These are phyloP conservation scores for Drosophila meridiana DNA, from an alignment of 2,888 invertebrate genomes.

Conservation along the genomic window DNA sequence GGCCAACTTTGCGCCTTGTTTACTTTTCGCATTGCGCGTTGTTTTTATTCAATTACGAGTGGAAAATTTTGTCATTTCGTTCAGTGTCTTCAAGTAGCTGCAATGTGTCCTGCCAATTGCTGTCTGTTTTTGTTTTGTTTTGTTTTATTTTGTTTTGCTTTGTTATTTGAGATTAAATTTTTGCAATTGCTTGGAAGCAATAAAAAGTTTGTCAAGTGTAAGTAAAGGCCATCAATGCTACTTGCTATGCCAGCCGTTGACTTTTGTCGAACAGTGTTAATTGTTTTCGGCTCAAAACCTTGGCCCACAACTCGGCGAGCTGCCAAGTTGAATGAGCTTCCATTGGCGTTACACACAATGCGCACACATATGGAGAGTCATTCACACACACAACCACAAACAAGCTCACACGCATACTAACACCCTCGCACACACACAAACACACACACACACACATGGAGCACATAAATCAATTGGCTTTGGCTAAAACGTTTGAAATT, in stretches of 20 bases:
- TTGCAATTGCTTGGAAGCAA: slow-evolving; percentile 78
- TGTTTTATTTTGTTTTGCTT: slow-evolving; percentile 5
- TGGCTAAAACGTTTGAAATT: slow-evolving; percentile 77
- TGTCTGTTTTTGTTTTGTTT: slow-evolving; percentile 14
- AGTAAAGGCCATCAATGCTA: slow-evolving; percentile 35
- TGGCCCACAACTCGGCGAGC: slow-evolving; percentile 43
- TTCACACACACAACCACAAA: slow-evolving; percentile 23
- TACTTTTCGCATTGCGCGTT: slow-evolving; percentile 56
- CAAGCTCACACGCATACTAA: slow-evolving; percentile 35
- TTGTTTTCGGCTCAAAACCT: slow-evolving; percentile 54
- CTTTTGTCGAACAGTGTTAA: slow-evolving; percentile 67
- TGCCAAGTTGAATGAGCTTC: slow-evolving; percentile 47
- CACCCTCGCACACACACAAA: slow-evolving; percentile 31
- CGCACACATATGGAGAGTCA: slow-evolving; percentile 20
- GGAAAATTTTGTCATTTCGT: slow-evolving; percentile 45
- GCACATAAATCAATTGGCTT: slow-evolving; percentile 75
- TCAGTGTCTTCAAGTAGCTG: slow-evolving; percentile 37
- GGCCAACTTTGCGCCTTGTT: slow-evolving; percentile 46
- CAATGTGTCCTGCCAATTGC: slow-evolving; percentile 42
- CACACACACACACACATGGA: slow-evolving; percentile 39
- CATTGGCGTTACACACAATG: slow-evolving; percentile 51
- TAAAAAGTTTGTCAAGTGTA: slow-evolving; percentile 81
- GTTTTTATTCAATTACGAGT: slow-evolving; percentile 77
- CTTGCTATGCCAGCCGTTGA: slow-evolving; percentile 39
- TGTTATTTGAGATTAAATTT: slow-evolving; percentile 65